Evolutionary conservation across 2,797 vertebrate genomes (phyloP), one percentile per base, ranked within the genome.

Genomic region (Notoglanidium macrostoma): DNA sequence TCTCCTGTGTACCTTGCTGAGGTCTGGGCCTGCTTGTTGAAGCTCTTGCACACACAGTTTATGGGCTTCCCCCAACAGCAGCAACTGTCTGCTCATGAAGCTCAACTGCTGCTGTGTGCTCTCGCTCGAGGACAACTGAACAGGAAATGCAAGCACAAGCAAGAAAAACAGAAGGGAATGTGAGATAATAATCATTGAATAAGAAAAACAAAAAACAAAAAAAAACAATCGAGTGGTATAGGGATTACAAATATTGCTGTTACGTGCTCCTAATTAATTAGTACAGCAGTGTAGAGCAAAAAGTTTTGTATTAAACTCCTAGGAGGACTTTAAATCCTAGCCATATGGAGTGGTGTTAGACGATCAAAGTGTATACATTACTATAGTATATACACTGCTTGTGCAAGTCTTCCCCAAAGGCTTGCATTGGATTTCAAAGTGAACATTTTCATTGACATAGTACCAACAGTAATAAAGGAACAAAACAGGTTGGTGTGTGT

Each of bases 101-200:
- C 98, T 98, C 97, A 99, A 97, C 96, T 99, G 98, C 94, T 99
- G 98, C 91, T 99, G 98, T 87, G 97, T 97, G 0, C 97, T 97
- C 93, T 99, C 98, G 0, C 98, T 98, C 90, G 97, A 97, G 82
- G 96, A 98, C 93, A 99, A 96, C 98, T 99, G 82, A 11, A 61
- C 12, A 29, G 14, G 26, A 67, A 83, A 76, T 59, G 0, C 21
- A 73, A 35, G 68, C 46, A 73, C 46, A 82, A 63, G 23, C 8
- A 29, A 26, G 51, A 19, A 35, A 59, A 35, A 55, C 51, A 74
- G 68, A 68, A 21, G 44, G 17, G 63, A 67, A 82, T 21, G 17
- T 9, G 8, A 65, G 40, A 77, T 51, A 1, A 76, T 57, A 79
- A 86, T 86, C 89, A 89, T 89, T 91, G 88, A n/a, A 8, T 46